Evolutionary conservation across 2,888 invertebrate species (phyloP).

Genomic region (Trissoscelio sp.): DNA sequence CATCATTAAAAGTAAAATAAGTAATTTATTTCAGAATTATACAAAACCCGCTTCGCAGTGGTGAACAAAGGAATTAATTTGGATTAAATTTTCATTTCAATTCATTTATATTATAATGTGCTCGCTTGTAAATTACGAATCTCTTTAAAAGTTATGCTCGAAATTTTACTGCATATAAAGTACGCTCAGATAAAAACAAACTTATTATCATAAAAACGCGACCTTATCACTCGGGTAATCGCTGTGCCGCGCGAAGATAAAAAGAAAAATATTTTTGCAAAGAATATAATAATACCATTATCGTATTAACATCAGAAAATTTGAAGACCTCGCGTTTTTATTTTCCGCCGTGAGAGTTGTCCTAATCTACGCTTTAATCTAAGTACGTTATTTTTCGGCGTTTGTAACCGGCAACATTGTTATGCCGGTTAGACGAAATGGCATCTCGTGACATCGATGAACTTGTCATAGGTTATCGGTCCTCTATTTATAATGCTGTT

Average conservation of each 20-base stretch:
- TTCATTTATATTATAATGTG: conserved; percentile 43
- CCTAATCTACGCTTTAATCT: conserved; percentile 50
- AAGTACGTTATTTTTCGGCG: conserved; percentile 8
- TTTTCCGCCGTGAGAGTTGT: conserved; percentile 21
- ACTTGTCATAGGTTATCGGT: conserved; percentile 51
- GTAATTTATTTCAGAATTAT: conserved; percentile 49
- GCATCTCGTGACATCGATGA: conserved; percentile 37
- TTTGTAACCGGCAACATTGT: conserved; percentile 38
- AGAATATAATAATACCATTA: conserved; percentile 38
- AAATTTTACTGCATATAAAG: conserved; percentile 32
- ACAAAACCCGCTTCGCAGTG: conserved; percentile 18
- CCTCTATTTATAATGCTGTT: conserved; percentile 27
- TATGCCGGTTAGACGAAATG: conserved; percentile 42
- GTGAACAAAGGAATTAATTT: conserved; percentile 41
- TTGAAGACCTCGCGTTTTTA: conserved; percentile 28
- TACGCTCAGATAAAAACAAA: conserved; percentile 46
- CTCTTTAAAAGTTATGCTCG: conserved; percentile 9
- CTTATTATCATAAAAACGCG: conserved; percentile 54
- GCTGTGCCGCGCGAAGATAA: conserved; percentile 14
- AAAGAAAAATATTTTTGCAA: conserved; percentile 29
- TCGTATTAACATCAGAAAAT: conserved; percentile 47
- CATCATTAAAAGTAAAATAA: conserved; percentile 43
- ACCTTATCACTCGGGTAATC: conserved; percentile 45
- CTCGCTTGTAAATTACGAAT: conserved; percentile 34
- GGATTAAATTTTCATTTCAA: conserved; percentile 48